Evolutionary conservation across 2,113 vertebrate genomes (phyloP).

Genomic region (Notiomystis cincta): DNA sequence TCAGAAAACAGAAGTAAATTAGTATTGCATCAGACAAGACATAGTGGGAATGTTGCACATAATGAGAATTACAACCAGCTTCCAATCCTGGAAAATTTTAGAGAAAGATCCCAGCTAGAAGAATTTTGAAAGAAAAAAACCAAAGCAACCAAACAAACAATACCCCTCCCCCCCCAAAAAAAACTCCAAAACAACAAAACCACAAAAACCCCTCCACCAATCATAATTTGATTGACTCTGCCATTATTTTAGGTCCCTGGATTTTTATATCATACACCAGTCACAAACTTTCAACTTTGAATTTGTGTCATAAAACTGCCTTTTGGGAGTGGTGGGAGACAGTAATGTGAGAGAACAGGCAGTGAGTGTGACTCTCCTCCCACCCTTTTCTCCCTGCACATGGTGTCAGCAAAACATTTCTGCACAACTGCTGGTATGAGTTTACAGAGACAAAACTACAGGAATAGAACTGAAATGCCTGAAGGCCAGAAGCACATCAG

Average conservation of each 20-base stretch:
- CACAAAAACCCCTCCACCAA: rapidly evolving
- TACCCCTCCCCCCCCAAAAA: rapidly evolving
- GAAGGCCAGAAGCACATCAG: neutral
- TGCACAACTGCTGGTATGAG: neutral
- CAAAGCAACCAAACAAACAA: neutral
- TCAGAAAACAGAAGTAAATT: neutral
- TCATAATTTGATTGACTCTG: neutral
- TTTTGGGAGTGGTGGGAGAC: neutral
- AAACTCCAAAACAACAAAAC: rapidly evolving
- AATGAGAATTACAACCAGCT: neutral
- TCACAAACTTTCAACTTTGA: neutral
- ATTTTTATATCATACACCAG: neutral
- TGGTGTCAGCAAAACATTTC: neutral
- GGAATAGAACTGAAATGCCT: neutral
- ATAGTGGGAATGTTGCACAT: neutral
- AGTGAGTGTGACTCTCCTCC: neutral
- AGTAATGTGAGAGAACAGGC: neutral
- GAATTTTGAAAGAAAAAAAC: neutral
- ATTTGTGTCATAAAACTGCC: neutral
- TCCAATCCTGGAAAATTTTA: neutral
- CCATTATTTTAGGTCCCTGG: neutral
- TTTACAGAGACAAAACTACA: neutral
- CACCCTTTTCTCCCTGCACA: neutral
- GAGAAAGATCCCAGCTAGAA: neutral
- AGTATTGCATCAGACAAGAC: neutral